Conservation (phyloP, 2,888 invertebrate species). For the Tetropium fuscum region DNA sequence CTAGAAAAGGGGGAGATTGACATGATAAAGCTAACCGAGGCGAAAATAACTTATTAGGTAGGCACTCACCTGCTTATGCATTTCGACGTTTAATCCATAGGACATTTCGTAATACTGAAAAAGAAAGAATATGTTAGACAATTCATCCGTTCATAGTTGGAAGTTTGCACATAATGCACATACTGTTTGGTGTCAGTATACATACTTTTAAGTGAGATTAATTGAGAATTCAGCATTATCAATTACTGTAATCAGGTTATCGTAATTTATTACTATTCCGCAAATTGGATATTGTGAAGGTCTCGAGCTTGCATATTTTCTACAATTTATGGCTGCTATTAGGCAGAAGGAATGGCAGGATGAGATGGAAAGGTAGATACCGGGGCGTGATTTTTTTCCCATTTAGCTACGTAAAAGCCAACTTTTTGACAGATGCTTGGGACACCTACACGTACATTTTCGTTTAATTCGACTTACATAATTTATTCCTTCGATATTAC, state of each 20-base stretch:
- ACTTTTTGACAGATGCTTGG: too few relatives aligned
- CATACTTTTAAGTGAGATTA: too few relatives aligned
- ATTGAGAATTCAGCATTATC: constrained; percentile 8
- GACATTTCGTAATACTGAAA: constrained; percentile 99
- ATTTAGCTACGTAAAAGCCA: too few relatives aligned
- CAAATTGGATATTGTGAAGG: neutral
- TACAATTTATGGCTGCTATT: constrained; percentile 36
- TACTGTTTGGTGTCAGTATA: too few relatives aligned
- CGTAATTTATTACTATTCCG: constrained; percentile 8
- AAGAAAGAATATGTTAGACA: constrained; percentile 63
- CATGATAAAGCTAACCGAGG: neutral
- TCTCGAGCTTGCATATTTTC: constrained; percentile 10
- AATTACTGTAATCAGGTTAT: constrained; percentile 13
- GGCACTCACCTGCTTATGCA: constrained; percentile 95
- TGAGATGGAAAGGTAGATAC: too few relatives aligned
- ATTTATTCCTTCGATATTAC: too few relatives aligned
- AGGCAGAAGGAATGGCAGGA: constrained; percentile 26
- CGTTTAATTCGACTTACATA: too few relatives aligned
- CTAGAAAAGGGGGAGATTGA: constrained; percentile 18
- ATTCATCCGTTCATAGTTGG: neutral
- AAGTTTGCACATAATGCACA: too few relatives aligned
- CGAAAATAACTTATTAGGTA: constrained; percentile 1
- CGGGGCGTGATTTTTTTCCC: too few relatives aligned
- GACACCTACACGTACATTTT: too few relatives aligned
- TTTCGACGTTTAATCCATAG: constrained; percentile 95